Conservation (phyloP, 2,888 invertebrate genomes). For the Chymomyza fuscimana region DNA sequence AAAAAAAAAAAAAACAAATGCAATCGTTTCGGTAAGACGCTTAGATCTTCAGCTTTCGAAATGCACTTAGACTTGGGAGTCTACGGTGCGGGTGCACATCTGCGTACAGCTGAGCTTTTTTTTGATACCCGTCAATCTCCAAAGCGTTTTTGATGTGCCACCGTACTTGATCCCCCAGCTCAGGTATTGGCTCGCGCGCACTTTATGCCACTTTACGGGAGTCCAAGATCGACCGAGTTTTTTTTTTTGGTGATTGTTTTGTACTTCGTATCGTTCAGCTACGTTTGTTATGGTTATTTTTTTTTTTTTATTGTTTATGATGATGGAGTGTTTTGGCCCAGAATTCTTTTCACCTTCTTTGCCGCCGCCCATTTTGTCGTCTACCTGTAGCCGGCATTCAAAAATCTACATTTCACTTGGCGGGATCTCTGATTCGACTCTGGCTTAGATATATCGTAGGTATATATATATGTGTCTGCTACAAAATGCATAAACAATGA, state of each 20-base stretch:
- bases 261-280: slow-evolving; percentile 9
- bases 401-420: slow-evolving; percentile 5
- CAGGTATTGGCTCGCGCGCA: slow-evolving; percentile 52
- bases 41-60: not conserved
- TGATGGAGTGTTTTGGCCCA: slow-evolving; percentile 73
- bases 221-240: slow-evolving; percentile 11
- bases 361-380: slow-evolving; percentile 49
- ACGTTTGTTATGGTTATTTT: slow-evolving; percentile 49
- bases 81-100: not conserved
- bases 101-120: not conserved
- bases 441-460: not conserved
- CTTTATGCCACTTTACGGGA: slow-evolving; percentile 22
- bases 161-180: slow-evolving; percentile 11
- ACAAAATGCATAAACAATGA: slow-evolving; percentile 72
- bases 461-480: slow-evolving; percentile 35
- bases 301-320: slow-evolving; percentile 57
- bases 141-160: slow-evolving; percentile 60
- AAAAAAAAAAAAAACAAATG: slow-evolving; percentile 13
- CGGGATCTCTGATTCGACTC: not conserved
- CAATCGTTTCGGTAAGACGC: not conserved
- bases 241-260: not conserved
- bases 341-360: slow-evolving; percentile 58
- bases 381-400: slow-evolving; percentile 41
- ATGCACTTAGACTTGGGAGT: not conserved
- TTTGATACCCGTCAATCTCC: slow-evolving; percentile 36